Evolutionary conservation across 2,797 vertebrate species (phyloP), one percentile per base, ranked within the genome.

Genomic region (Malurus leucopterus): DNA sequence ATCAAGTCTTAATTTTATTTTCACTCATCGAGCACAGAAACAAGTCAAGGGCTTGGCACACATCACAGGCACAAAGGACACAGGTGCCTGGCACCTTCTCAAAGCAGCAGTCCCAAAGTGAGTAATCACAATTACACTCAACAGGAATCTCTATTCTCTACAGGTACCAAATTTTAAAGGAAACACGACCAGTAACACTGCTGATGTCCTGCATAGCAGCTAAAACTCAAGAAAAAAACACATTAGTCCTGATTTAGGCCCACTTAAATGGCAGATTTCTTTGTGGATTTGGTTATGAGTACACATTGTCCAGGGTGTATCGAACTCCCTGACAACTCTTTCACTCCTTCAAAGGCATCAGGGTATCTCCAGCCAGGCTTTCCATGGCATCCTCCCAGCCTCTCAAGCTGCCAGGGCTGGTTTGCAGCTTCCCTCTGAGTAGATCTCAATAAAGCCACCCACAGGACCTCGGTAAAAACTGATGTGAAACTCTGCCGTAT

Each of bases 1-100:
- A 87, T 77, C 41, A 70, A 62, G 30, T 29, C 38, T 78, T 93
- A 59, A 81, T 89, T 93, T 81, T n/a, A 58, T 27, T 59, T 70
- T 84, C 76, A 81, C 55, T 73, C 71, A 76, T 36, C 20, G 3
- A 64, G 64, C 71, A 76, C 16, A 68, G 57, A 67, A 83, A 16
- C 6, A 50, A 86, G 64, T 47, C 80, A 88, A 86, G 81, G 71
- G 50, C 30, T 90, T 92, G 88, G 88, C 91, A 94, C 46, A 44
- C 49, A 82, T 6, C 68, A 70, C 49, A 64, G 24, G 38, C 61
- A 84, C 53, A 34, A 44, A 86, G 74, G 74, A 76, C 91, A 53
- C 32, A n/a, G 78, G 50, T 5, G 5, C 61, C 49, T 67, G 71
- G 88, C 57, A 76, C n/a, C 41, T 64, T 62, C 63, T 69, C 36